A percentile compares a stretch with the other conserved stretches of the same genome.
phyloP scores from a whole-genome alignment of 1,140 invertebrate genomes.

The Drosophila dunni region DNA sequence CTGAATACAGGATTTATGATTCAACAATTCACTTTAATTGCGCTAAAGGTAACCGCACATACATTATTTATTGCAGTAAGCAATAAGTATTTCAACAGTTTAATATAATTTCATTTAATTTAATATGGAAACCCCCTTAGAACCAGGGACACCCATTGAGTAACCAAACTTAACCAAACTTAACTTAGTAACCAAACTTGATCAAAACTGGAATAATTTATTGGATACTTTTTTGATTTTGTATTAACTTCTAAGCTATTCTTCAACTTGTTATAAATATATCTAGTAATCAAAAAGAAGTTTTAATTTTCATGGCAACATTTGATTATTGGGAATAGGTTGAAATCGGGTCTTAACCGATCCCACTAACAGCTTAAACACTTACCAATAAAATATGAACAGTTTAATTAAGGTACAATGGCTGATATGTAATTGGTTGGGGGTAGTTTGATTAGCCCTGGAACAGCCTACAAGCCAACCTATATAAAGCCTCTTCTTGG shows the following conservation, averaged over 20 bases:
- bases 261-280: no score
- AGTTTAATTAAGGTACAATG: background rate
- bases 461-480: background rate
- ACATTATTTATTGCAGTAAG: slow-evolving; percentile 12
- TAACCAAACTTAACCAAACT: background rate
- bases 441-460: background rate
- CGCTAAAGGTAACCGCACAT: slow-evolving; percentile 30
- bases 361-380: no score
- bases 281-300: no score
- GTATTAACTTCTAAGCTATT: no score
- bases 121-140: background rate
- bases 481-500: slow-evolving; percentile 20
- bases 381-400: no score
- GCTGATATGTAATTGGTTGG: background rate
- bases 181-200: slow-evolving; percentile 7
- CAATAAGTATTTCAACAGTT: slow-evolving; percentile 70
- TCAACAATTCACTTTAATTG: slow-evolving; percentile 10
- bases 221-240: no score
- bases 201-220: no score
- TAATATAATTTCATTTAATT: background rate
- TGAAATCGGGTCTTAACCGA: no score
- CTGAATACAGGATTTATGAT: slow-evolving; percentile 28
- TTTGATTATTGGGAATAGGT: no score
- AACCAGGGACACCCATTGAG: background rate
- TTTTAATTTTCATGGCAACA: no score